Base-by-base conservation (phyloP, 2,797 vertebrate species). In the Geotria australis region DNA sequence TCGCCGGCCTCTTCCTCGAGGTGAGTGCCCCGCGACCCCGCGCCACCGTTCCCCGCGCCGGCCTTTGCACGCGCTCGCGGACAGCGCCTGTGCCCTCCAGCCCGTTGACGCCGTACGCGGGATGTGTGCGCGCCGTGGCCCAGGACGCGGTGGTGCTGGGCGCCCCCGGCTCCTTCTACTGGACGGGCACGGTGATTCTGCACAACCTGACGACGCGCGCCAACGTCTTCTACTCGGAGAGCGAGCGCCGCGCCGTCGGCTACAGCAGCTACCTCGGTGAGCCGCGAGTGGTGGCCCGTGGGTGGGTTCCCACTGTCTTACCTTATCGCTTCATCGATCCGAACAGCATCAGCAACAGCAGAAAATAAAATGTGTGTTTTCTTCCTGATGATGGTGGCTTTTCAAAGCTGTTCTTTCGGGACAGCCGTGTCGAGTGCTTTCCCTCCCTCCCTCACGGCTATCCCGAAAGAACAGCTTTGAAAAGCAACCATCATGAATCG, bases 141-240 rank as follows among this genome's bases (percentile, higher is more conserved):
- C 63, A 98, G 91, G 88, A 95, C 63, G 72, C 96, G 69, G 84
- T 94, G 62, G 79, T 98, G 61, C 91, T 96, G 85, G 91, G 91
- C 1, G 91, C 88, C 1, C 89, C 91, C 0, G 89, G 91, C 46
- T 98, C 91, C 1, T 96, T 89, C 67, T 98, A 98, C 61, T 96
- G 91, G 91, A 86, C 86, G 1, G 91, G 91, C 62, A 96, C 91
- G 0, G 71, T 96, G 63, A 96, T 93, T 73, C 86, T 94, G 47
- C 79, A 85, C 68, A 98, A 95, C 71, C 64, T 93, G 61, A 85
- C 88, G 1, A n/a, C 51, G 9, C n/a, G 51, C 51, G 88, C 88
- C 63, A 81, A 78, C 61, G 75, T 67, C 1, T 81, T 79, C 61
- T 88, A 84, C 73, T 86, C 76, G 60, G 75, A 77, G 15, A 83